phyloP scores from a whole-genome alignment of 2,113 vertebrate species.

The Heliornis fulica region DNA sequence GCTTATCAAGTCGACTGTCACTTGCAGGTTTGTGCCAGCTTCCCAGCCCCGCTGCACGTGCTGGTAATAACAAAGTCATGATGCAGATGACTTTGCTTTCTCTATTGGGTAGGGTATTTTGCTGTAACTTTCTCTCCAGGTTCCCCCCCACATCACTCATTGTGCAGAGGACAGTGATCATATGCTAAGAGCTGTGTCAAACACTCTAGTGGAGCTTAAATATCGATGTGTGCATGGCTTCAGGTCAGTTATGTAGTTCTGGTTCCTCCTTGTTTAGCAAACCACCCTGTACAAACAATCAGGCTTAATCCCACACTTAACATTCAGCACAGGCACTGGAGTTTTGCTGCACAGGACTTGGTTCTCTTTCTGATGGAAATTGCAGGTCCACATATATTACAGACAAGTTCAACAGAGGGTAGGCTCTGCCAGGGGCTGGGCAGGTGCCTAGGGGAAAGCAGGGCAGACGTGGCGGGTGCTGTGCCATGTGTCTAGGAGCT shows the following conservation, averaged over 20 bases:
- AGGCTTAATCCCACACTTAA: not conserved
- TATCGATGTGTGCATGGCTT: not conserved
- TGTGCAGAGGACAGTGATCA: not conserved
- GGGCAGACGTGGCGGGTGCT: not conserved
- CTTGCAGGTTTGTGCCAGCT: not conserved
- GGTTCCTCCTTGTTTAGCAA: not conserved
- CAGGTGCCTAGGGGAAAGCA: not conserved
- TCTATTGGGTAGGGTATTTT: not conserved
- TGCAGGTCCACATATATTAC: fast-evolving
- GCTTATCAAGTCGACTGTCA: not conserved
- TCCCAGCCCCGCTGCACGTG: fast-evolving
- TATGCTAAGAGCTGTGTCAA: not conserved
- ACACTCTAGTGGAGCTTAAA: not conserved
- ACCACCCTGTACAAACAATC: not conserved
- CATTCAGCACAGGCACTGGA: not conserved
- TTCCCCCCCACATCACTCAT: not conserved
- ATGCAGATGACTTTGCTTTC: not conserved
- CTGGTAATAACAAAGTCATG: not conserved
- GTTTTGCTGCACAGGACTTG: not conserved
- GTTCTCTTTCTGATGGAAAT: not conserved
- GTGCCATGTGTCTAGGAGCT: not conserved
- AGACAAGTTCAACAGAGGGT: not conserved
- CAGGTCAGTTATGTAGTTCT: not conserved
- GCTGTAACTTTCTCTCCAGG: not conserved
- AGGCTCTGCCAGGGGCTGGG: not conserved